Conservation (phyloP, 2,888 invertebrate species). For the Tholera decimalis region DNA sequence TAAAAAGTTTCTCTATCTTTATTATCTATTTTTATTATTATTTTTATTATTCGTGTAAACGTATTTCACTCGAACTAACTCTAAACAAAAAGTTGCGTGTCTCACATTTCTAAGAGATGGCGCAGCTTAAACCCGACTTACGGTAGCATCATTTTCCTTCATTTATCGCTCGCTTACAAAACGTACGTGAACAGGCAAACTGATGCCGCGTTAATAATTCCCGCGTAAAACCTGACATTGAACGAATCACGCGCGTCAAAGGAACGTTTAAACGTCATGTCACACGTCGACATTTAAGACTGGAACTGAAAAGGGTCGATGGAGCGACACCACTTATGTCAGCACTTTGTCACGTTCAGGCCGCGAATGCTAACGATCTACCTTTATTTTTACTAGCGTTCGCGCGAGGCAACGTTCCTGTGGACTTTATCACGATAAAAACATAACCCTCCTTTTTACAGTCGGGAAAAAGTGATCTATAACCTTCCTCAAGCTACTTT, state of each 20-base stretch:
- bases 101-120: no score
- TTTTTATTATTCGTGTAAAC: no score
- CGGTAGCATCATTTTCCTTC: not conserved
- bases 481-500: no score
- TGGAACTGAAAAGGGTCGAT: conserved; percentile 77
- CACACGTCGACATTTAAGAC: conserved; percentile 54
- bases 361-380: conserved; percentile 74
- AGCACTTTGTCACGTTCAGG: conserved; percentile 80
- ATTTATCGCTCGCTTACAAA: conserved; percentile 3
- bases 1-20: no score
- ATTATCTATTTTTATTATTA: no score
- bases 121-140: not conserved
- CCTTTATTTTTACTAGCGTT: conserved; percentile 63
- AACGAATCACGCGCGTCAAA: conserved; percentile 54
- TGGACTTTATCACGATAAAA: no score
- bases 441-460: no score
- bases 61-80: no score
- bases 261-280: conserved; percentile 53
- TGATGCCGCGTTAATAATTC: conserved; percentile 39
- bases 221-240: conserved; percentile 44
- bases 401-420: no score
- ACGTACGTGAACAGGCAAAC: conserved; percentile 17
- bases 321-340: conserved; percentile 76
- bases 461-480: no score
- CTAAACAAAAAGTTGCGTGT: no score